Base-by-base conservation (phyloP, 2,888 invertebrate genomes). In the Thyatira batis region DNA sequence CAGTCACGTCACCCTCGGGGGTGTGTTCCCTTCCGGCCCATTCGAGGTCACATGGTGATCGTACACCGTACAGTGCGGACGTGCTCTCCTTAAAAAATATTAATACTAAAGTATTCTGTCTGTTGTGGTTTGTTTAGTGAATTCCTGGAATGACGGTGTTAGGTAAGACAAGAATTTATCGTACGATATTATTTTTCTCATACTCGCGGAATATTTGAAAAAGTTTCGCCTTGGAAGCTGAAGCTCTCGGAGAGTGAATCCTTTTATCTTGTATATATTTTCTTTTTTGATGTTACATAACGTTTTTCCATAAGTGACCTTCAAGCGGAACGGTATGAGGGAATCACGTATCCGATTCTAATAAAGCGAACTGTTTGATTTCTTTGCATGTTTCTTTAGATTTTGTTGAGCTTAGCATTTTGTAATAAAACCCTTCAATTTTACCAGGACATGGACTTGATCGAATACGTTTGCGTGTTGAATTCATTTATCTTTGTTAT, bases 41-140 rank as follows among this genome's bases (percentile, higher is more conserved):
- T 73, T 79, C 85, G 89, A 90, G 89, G 89, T 89, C 89, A 91
- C 81, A 87, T 80, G 82, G 80, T 72, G 73, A 71, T 75, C 78
- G 80, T 67, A 75, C 65, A 63, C 71, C 78, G 78, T 61, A 56
- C 73, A 51, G 78, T 57, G 66, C 77, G 75, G 83, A 82, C 87
- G 89, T 82, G 81, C 67, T 63, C 58, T 49, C 57, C 60, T 59
- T 62, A 62, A 67, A 65, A 55, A 50, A 63, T n/a, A 50, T 53
- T 62, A 59, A 56, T 60, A 28, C 54, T 55, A 61, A 63, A 55
- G 51, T 60, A 54, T 54, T 20, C 52, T 50, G 54, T 52, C 54
- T 54, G 61, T 58, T 52, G 54, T 25, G 45, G 60, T 54, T 69
- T 66, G 75, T 68, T 68, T 66, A 64, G 58, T 63, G 70, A 63